phyloP scores from a whole-genome alignment of 2,888 invertebrate genomes.

The Teinopalpus imperialis region DNA sequence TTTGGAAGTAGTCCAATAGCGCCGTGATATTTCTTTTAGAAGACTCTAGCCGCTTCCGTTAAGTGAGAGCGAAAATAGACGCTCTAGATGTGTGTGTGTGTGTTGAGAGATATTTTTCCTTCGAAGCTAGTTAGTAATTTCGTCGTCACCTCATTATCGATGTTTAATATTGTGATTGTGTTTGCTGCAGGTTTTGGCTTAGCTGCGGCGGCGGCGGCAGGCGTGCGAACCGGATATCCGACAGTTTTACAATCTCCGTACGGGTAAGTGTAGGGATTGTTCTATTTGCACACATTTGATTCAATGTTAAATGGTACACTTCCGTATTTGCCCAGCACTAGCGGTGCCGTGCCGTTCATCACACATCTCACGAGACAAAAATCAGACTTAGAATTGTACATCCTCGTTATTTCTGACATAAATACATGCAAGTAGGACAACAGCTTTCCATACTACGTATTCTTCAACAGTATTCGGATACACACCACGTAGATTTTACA shows the following conservation, averaged over 20 bases:
- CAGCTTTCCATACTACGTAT: neutral
- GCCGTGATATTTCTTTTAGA: constrained; percentile 60
- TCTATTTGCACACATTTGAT: constrained; percentile 51
- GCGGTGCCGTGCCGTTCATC: constrained; percentile 67
- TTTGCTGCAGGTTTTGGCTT: constrained; percentile 73
- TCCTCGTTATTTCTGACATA: constrained; percentile 1
- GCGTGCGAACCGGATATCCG: constrained; percentile 90
- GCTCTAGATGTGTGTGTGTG: constrained; percentile 46
- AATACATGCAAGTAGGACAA: constrained; percentile 11
- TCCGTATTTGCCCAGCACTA: constrained; percentile 78
- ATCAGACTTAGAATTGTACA: constrained; percentile 50
- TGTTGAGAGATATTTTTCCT: constrained; percentile 59
- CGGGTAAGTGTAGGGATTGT: constrained; percentile 85
- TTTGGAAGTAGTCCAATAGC: constrained; percentile 76
- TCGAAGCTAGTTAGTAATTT: constrained; percentile 44
- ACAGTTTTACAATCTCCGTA: constrained; percentile 90
- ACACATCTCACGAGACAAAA: constrained; percentile 81
- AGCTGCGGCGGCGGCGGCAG: constrained; percentile 82
- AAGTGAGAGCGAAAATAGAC: constrained; percentile 69
- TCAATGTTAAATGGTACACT: constrained; percentile 79
- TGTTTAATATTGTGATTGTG: constrained; percentile 36
- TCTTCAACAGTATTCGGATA: neutral
- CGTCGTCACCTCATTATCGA: constrained; percentile 40
- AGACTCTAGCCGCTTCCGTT: constrained; percentile 71
- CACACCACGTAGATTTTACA: constrained; percentile 13